phyloP scores from a whole-genome alignment of 2,113 vertebrate genomes.

The Odobenus rosmarus region DNA sequence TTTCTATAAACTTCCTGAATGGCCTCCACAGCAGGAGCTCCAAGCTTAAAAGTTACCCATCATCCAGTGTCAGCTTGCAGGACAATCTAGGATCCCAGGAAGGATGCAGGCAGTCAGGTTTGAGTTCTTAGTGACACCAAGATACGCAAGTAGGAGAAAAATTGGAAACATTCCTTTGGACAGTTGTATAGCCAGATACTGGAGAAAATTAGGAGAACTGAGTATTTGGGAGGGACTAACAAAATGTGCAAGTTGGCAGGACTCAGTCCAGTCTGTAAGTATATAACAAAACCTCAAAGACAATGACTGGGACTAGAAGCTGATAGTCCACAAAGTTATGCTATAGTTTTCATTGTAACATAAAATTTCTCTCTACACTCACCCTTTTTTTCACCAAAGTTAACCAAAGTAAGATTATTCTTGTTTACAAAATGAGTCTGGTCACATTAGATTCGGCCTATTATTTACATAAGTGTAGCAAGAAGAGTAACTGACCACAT shows the following conservation, averaged over 20 bases:
- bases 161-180: neutral
- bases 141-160: neutral
- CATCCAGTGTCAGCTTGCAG: neutral
- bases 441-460: neutral
- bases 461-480: neutral
- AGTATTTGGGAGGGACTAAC: neutral
- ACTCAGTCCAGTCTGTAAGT: neutral
- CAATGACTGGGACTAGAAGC: neutral
- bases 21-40: neutral
- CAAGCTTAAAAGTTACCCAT: neutral
- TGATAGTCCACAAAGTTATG: neutral
- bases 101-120: neutral
- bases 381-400: neutral
- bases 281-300: neutral
- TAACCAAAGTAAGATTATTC: neutral
- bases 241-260: neutral
- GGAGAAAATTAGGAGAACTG: neutral
- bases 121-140: neutral
- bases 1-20: neutral
- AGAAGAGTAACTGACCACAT: neutral
- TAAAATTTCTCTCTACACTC: neutral
- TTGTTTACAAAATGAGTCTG: slow-evolving; percentile 8
- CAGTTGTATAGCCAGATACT: neutral
- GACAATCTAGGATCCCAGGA: neutral
- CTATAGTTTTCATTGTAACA: neutral